Evolutionary conservation across 1,140 invertebrate genomes (phyloP).

Genomic region (Temnothorax nylanderi): DNA sequence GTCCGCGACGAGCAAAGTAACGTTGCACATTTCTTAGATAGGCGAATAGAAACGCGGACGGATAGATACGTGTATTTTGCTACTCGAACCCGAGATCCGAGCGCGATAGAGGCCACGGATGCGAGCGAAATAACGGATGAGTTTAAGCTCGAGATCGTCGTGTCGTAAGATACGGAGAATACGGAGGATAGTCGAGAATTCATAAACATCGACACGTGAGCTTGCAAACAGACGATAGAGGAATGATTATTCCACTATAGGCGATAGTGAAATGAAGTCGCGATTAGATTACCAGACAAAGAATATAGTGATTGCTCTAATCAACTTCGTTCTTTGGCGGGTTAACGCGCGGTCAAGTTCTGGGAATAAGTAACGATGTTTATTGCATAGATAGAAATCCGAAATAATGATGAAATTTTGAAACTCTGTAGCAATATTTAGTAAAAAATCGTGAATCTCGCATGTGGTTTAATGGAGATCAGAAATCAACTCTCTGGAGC

Average conservation of each 20-base stretch:
- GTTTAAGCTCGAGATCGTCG: neutral
- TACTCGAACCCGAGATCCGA: conserved; percentile 44
- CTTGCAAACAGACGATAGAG: conserved; percentile 32
- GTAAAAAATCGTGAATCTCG: neutral
- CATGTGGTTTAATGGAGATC: neutral
- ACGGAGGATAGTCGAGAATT: neutral
- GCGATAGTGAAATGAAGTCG: neutral
- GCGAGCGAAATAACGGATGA: conserved; percentile 33
- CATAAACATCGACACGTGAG: conserved; percentile 31
- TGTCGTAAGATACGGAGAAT: conserved; percentile 10
- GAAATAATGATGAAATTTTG: neutral
- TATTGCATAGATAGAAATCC: neutral
- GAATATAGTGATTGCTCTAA: conserved; percentile 39
- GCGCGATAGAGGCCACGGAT: conserved; percentile 32
- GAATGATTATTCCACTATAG: conserved; percentile 1
- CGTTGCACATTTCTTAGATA: conserved; percentile 34
- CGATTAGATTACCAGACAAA: conserved; percentile 45
- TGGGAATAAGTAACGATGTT: neutral
- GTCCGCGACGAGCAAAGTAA: conserved; percentile 22
- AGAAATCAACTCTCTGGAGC: neutral
- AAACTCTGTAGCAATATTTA: neutral
- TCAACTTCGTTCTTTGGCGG: neutral
- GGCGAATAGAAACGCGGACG: conserved; percentile 45
- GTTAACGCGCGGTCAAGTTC: neutral
- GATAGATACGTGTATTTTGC: conserved; percentile 33